Base-by-base conservation (phyloP, 2,888 invertebrate genomes). In the Tipula lateralis region DNA sequence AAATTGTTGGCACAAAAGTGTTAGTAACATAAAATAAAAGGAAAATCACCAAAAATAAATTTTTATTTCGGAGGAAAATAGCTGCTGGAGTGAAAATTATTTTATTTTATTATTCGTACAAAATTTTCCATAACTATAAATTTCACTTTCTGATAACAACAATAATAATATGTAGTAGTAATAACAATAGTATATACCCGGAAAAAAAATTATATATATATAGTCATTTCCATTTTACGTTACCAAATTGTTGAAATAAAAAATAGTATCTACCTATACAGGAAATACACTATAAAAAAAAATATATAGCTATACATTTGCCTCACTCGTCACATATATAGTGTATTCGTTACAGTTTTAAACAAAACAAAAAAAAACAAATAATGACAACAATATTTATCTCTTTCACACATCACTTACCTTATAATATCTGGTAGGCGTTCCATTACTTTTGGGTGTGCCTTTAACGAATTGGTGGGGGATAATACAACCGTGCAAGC, bases 391-490 rank as follows among this genome's bases (percentile, higher is more conserved):
- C 66, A 82, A 82, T 82, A 82, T 29, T 29, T 12, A 30, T 81
- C n/a, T 82, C 82, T 82, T 9, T 82, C 9, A 2, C 66, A 66
- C 24, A 24, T 24, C 6, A 30, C 90, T 90, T 88, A 90, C 90
- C 90, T 90, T 88, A 90, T 89, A 87, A 90, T 87, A 88, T 90
- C 90, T 87, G 90, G 90, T 88, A 90, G 90, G 89, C 90, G 90
- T 89, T 90, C 89, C 89, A 88, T 86, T 86, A 90, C 89, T 88
- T 89, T 89, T 86, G 90, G 89, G 88, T 89, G 89, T 88, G 89
- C 88, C 87, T 90, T 89, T 88, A 89, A 89, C 84, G 89, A 87
- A 87, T 89, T 89, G 86, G 88, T 89, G 86, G 90, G 88, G 85
- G 90, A 90, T 86, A 90, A 87, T 86, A 89, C 90, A 87, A 90